Base-by-base conservation (phyloP, 2,797 vertebrate genomes). In the Orestias chungarensis region DNA sequence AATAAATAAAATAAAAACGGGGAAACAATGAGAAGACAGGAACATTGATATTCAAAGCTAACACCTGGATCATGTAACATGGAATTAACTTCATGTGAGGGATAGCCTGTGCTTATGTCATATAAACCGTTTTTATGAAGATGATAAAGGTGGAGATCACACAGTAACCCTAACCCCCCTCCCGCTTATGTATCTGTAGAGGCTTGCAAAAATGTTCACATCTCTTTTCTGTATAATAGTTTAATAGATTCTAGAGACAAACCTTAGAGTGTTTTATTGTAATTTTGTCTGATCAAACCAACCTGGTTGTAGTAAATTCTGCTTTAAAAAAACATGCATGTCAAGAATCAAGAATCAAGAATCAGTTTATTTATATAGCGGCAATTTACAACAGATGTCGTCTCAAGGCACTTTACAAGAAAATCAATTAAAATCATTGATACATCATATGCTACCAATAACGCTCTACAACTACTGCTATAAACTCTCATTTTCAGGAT, bases 111-210 rank as follows among this genome's bases (percentile, higher is more conserved):
- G 80, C 85, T 87, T 88, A 87, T 87, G 88, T 91, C 74, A 82
- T 83, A 76, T 66, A 86, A 91, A 93, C 90, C 87, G 87, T 90
- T 92, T 91, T 90, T 86, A 86, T 85, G 78, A 74, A 82, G 69
- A 82, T 73, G 90, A 90, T 92, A 91, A 90, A 88, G 83, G 82
- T 71, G 81, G 85, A 75, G 82, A 82, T 86, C 86, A 81, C 46
- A 71, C 67, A 73, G 86, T 68, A 4, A n/a, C n/a, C n/a, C n/a
- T n/a, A n/a, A n/a, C n/a, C n/a, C n/a, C n/a, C n/a, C n/a, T n/a
- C n/a, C n/a, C n/a, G n/a, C n/a, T n/a, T 25, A 12, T 65, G 70
- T 67, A 77, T 74, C 29, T 47, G 9, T 61, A 71, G 66, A 61
- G 33, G 1, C 20, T 35, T n/a, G 33, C 35, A 42, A 62, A 40